A percentile compares a stretch with the other conserved stretches of the same genome.
These are phyloP conservation scores for Coelogynopora nodosa DNA, from an alignment of 2,888 invertebrate species.

Conservation along the genomic window DNA sequence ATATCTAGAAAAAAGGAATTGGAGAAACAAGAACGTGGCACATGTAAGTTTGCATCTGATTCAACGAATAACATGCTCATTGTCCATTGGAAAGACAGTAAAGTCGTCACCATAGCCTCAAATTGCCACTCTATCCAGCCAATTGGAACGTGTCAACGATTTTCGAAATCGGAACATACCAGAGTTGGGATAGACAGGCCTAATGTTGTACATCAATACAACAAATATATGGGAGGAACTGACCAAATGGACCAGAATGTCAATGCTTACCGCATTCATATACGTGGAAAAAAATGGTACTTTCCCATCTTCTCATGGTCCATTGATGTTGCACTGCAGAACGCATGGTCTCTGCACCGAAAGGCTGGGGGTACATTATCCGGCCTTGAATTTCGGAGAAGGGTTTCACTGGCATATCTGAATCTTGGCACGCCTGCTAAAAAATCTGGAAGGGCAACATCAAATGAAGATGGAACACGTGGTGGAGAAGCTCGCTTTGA, in stretches of 20 bases:
- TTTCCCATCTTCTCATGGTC: background rate
- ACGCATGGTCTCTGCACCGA: background rate
- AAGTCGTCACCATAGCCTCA: background rate
- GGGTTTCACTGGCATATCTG: too few species aligned
- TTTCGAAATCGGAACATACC: background rate
- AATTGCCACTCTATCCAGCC: background rate
- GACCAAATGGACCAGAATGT: background rate
- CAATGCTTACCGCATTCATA: background rate
- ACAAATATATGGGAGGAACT: background rate
- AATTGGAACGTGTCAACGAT: background rate
- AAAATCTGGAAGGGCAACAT: too few species aligned
- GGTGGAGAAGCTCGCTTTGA: too few species aligned
- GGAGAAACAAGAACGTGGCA: background rate
- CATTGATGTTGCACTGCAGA: background rate
- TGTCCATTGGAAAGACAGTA: background rate
- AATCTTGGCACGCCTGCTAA: too few species aligned
- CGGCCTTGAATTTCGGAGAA: too few species aligned
- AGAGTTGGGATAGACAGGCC: background rate
- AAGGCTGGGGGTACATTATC: too few species aligned
- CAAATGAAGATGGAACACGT: too few species aligned
- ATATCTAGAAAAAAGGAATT: background rate
- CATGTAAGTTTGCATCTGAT: background rate
- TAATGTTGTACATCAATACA: background rate
- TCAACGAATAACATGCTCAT: background rate
- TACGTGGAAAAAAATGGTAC: background rate